phyloP scores from a whole-genome alignment of 2,113 vertebrate genomes.

The Excalfactoria chinensis region DNA sequence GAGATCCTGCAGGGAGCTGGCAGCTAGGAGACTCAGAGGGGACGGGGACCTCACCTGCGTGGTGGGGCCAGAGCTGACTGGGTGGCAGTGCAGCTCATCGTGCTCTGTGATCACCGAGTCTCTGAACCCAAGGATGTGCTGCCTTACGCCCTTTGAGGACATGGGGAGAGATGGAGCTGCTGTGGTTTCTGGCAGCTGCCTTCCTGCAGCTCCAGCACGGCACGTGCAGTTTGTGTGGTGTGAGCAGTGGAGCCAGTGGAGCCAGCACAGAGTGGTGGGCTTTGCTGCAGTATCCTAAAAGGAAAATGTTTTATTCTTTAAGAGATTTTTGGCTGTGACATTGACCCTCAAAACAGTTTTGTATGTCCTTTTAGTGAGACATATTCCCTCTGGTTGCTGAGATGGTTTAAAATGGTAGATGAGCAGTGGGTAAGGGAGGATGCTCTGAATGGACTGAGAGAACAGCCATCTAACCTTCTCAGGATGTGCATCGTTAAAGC shows the following conservation, averaged over 20 bases:
- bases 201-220: neutral
- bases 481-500: neutral
- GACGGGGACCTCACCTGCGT: rapidly evolving
- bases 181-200: neutral
- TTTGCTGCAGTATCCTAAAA: neutral
- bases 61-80: neutral
- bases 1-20: neutral
- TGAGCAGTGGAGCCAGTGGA: neutral
- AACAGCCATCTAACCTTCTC: neutral
- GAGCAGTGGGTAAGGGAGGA: neutral
- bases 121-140: neutral
- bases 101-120: neutral
- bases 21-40: neutral
- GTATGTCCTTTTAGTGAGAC: neutral
- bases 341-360: neutral
- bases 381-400: neutral
- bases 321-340: neutral
- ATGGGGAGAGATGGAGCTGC: rapidly evolving
- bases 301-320: neutral
- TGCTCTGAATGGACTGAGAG: neutral
- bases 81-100: neutral
- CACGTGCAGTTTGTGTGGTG: rapidly evolving
- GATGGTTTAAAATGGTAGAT: neutral
- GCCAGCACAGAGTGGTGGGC: neutral
- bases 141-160: neutral